phyloP scores from a whole-genome alignment of 2,113 vertebrate genomes.

The Peromyscus polionotus region DNA sequence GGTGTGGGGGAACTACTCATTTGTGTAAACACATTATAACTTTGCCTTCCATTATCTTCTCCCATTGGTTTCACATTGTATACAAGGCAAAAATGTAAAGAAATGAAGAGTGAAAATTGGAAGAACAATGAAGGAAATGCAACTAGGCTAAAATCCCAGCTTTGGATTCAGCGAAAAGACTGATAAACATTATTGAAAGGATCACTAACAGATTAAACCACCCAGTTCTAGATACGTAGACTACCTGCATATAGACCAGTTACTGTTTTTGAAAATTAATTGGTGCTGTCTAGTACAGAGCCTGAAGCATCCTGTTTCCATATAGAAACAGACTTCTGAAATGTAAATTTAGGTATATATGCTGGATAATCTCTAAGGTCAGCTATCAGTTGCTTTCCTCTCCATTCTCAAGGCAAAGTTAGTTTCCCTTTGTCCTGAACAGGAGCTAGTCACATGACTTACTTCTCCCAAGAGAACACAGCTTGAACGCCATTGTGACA shows the following conservation, averaged over 20 bases:
- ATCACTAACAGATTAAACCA: not conserved
- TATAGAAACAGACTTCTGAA: not conserved
- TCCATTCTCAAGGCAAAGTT: not conserved
- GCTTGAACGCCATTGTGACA: not conserved
- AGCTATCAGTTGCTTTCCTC: not conserved
- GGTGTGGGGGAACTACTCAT: not conserved
- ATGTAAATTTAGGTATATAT: not conserved
- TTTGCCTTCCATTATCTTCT: constrained; percentile 67
- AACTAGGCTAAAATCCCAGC: not conserved
- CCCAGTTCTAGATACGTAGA: not conserved
- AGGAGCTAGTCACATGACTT: not conserved
- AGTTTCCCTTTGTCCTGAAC: not conserved
- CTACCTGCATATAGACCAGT: not conserved
- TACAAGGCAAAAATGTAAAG: not conserved
- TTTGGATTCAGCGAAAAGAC: constrained; percentile 35
- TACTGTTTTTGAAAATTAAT: constrained; percentile 31
- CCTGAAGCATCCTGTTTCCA: not conserved
- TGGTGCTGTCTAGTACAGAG: not conserved
- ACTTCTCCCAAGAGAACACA: not conserved
- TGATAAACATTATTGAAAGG: not conserved
- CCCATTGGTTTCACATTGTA: constrained; percentile 50
- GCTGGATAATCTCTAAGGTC: not conserved
- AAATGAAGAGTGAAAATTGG: constrained; percentile 35
- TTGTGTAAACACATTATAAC: constrained; percentile 26
- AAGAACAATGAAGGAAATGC: constrained; percentile 45